A percentile compares a stretch with the other conserved stretches of the same genome.
phyloP scores from a whole-genome alignment of 2,888 invertebrate genomes.

The Deilephila elpenor region DNA sequence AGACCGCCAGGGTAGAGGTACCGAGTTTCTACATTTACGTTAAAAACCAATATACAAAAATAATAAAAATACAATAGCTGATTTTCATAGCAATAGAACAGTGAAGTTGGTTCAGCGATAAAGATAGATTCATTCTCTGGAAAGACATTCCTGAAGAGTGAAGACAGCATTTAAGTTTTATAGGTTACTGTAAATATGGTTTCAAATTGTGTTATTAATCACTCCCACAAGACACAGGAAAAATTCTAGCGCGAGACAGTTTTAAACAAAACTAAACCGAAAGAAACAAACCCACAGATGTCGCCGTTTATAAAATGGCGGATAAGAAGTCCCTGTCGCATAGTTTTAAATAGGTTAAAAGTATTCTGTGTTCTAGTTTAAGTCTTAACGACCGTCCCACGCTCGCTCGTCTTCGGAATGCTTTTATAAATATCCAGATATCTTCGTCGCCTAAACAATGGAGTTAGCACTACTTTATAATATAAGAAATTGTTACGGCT shows the following conservation, averaged over 20 bases:
- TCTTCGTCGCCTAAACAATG: neutral
- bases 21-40: too few relatives aligned
- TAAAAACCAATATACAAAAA: too few relatives aligned
- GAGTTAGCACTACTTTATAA: neutral
- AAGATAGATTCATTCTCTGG: too few relatives aligned
- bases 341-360: conserved; percentile 3
- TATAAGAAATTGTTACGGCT: neutral
- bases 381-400: neutral
- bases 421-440: conserved; percentile 1
- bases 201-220: too few relatives aligned
- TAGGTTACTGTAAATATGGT: too few relatives aligned
- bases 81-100: too few relatives aligned
- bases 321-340: conserved; percentile 3
- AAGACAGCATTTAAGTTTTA: too few relatives aligned
- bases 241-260: neutral
- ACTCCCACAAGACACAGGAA: neutral
- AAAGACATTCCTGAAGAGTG: too few relatives aligned
- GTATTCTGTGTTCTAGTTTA: conserved; percentile 3
- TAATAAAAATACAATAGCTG: too few relatives aligned
- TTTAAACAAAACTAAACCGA: neutral
- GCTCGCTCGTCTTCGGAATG: neutral
- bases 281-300: neutral
- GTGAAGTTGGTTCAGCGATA: too few relatives aligned
- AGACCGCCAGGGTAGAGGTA: too few relatives aligned
- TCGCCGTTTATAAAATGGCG: neutral